phyloP scores from a whole-genome alignment of 1,140 invertebrate species.

The Brachionus manjavacas region DNA sequence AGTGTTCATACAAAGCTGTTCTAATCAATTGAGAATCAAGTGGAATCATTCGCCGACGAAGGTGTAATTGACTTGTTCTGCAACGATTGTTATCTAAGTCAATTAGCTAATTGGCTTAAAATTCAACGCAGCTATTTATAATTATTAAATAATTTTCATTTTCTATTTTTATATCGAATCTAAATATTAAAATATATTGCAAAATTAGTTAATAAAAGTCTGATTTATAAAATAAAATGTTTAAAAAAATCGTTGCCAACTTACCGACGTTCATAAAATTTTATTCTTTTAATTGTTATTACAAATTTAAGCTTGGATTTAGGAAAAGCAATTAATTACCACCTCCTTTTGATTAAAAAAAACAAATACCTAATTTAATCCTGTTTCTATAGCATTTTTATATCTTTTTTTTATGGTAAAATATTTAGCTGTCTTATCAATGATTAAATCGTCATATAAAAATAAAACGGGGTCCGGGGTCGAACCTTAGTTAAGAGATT shows the following conservation, averaged over 20 bases:
- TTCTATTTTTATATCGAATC: constrained; percentile 3
- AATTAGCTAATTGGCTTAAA: neutral
- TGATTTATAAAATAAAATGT: constrained; percentile 7
- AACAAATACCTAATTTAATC: no score
- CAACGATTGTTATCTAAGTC: neutral
- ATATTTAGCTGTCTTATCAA: no score
- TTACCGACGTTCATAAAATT: neutral
- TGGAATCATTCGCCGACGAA: neutral
- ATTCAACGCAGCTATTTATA: neutral
- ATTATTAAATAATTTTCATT: neutral
- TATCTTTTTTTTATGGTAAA: no score
- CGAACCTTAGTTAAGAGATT: no score
- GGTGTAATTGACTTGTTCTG: neutral
- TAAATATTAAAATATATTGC: neutral
- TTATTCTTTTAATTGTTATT: no score
- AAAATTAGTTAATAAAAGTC: neutral
- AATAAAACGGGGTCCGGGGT: no score
- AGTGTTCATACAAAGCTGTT: neutral
- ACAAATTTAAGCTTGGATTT: no score
- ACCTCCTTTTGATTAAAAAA: no score
- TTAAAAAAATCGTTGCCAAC: neutral
- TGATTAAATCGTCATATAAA: no score
- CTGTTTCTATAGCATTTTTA: no score
- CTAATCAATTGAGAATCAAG: neutral
- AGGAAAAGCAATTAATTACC: no score